Percentiles rank a stretch among this genome's conserved stretches.
Conservation (phyloP, 2,797 vertebrate genomes). For the Syncerus caffer region DNA sequence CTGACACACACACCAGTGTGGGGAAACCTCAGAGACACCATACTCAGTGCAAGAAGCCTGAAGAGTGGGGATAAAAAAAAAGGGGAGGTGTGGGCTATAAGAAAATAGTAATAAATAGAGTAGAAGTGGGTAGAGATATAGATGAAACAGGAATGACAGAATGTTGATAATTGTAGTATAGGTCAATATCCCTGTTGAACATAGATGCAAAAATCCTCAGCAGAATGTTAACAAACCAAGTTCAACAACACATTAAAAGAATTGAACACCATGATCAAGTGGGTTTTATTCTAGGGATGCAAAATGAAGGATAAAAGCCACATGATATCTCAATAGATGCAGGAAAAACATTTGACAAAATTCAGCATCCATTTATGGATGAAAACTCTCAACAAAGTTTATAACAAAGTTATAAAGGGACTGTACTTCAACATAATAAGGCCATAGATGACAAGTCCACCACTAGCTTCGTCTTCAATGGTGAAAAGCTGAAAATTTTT, state of each 20-base stretch:
- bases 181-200: neutral
- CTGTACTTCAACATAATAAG: neutral
- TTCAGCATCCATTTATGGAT: neutral
- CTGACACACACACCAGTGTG: accelerated
- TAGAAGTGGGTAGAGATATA: neutral
- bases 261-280: neutral
- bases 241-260: neutral
- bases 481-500: neutral
- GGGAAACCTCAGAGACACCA: neutral
- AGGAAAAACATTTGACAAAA: neutral
- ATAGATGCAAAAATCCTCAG: neutral
- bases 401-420: neutral
- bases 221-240: neutral
- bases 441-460: neutral
- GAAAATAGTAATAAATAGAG: neutral
- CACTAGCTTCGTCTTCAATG: neutral
- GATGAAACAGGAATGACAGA: neutral
- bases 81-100: neutral
- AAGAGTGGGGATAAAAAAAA: neutral
- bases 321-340: neutral
- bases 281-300: neutral
- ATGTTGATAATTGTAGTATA: neutral
- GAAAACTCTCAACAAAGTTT: neutral
- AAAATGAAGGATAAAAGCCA: neutral
- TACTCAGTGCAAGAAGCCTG: neutral